Conservation (phyloP, 2,797 vertebrate species). For the Thunnus albacares region DNA sequence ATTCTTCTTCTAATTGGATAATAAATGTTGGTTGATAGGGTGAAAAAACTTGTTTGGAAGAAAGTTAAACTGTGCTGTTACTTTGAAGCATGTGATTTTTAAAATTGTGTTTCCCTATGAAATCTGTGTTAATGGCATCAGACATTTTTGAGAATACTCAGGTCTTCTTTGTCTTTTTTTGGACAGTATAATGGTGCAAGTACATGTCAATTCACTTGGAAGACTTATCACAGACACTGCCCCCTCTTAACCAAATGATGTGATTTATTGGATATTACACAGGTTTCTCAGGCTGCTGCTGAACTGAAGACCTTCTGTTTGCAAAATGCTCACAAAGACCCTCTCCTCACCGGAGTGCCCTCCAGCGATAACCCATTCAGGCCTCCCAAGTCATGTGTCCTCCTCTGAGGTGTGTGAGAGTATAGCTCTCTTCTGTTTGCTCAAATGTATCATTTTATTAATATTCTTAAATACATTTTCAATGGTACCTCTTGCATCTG, state of each 20-base stretch:
- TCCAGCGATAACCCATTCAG: constrained; percentile 88
- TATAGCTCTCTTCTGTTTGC: background rate
- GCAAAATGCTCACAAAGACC: constrained; percentile 87
- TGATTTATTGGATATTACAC: background rate
- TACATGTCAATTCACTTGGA: background rate
- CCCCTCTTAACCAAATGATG: background rate
- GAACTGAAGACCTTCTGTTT: constrained; percentile 87
- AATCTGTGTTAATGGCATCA: too few relatives aligned
- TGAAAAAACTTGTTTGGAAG: too few relatives aligned
- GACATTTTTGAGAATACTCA: too few relatives aligned
- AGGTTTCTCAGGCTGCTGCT: constrained; percentile 87
- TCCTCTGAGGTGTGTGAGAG: constrained; percentile 79
- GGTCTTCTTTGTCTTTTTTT: too few relatives aligned
- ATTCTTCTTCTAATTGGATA: too few relatives aligned
- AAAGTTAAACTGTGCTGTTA: background rate
- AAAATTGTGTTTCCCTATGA: too few relatives aligned
- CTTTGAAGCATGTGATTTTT: too few relatives aligned
- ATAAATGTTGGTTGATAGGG: too few relatives aligned
- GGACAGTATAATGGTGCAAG: background rate
- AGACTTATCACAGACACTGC: background rate
- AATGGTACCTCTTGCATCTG: background rate
- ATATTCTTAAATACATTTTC: background rate
- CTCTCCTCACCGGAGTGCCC: constrained; percentile 84
- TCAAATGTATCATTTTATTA: background rate
- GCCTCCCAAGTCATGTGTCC: constrained; percentile 85